These are phyloP conservation scores for Lateolabrax maculatus DNA, from an alignment of 2,797 vertebrate species.

Conservation along the genomic window DNA sequence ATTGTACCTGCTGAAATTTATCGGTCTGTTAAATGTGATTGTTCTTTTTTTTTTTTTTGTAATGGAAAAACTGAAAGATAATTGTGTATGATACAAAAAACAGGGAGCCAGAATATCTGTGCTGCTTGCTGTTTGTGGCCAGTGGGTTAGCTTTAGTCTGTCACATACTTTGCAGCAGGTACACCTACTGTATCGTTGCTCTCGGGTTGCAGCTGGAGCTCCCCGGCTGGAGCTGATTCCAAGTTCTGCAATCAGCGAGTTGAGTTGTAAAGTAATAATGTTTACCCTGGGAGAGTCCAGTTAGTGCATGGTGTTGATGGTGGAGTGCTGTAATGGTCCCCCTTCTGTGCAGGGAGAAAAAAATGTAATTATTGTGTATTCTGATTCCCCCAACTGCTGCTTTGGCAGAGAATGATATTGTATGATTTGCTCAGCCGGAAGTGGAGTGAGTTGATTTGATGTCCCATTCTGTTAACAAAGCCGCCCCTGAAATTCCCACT, in stretches of 20 bases:
- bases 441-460: conserved; percentile 99
- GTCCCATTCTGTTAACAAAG: conserved; percentile 99
- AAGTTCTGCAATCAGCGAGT: conserved; percentile 81
- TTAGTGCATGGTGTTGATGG: conserved; percentile 85
- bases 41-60: background rate
- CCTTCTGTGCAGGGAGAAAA: conserved; percentile 89
- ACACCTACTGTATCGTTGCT: conserved; percentile 45
- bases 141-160: conserved; percentile 20
- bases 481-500: conserved; percentile 93
- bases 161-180: conserved; percentile 32
- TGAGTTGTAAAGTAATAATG: conserved; percentile 80
- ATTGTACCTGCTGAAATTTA: background rate
- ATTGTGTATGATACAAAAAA: background rate
- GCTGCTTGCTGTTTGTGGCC: background rate
- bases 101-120: background rate
- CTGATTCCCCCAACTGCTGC: conserved; percentile 94
- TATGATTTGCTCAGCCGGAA: conserved; percentile 99
- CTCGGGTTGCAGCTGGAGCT: conserved; percentile 52
- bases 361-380: conserved; percentile 98
- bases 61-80: background rate
- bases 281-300: conserved; percentile 86
- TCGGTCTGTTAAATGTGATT: background rate
- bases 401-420: conserved; percentile 96
- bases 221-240: conserved; percentile 67
- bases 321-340: conserved; percentile 90